Percentiles rank a stretch among this genome's conserved stretches.
Evolutionary conservation across 2,888 invertebrate genomes (phyloP).

Genomic region (Machimus rusticus): DNA sequence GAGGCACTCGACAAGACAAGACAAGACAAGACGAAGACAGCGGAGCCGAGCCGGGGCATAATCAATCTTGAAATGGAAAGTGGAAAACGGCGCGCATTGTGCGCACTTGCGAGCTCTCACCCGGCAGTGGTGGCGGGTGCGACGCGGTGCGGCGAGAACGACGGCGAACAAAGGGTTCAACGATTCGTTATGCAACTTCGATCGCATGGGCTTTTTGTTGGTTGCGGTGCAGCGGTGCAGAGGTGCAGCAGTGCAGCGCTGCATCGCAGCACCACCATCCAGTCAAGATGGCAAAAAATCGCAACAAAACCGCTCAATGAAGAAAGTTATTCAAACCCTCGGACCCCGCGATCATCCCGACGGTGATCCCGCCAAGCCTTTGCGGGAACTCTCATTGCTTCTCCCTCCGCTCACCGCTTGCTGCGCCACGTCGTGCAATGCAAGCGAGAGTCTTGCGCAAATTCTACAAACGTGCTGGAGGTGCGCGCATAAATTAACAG

Average conservation of each 20-base stretch:
- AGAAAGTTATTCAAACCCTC: neutral
- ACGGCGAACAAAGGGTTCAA: constrained; percentile 24
- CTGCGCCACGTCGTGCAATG: neutral
- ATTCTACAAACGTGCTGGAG: constrained; percentile 18
- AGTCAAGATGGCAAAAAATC: neutral
- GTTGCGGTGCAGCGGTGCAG: neutral
- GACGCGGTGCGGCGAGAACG: neutral
- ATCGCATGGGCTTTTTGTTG: neutral
- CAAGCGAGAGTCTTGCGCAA: constrained; percentile 14
- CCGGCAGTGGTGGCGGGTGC: neutral
- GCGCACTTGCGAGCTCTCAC: neutral
- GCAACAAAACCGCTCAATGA: constrained; percentile 20
- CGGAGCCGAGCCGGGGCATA: neutral
- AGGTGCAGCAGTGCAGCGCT: neutral
- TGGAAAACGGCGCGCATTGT: constrained; percentile 16
- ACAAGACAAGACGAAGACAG: neutral
- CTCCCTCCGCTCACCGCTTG: neutral
- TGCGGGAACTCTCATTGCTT: neutral
- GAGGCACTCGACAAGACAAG: neutral
- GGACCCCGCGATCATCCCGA: neutral
- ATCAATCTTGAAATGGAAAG: constrained; percentile 35
- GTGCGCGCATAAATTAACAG: constrained; percentile 12
- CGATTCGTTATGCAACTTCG: constrained; percentile 18
- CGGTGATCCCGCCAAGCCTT: neutral
- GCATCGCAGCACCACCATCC: neutral